Base-by-base conservation (phyloP, 2,888 invertebrate species). In the Proisotoma minuta region DNA sequence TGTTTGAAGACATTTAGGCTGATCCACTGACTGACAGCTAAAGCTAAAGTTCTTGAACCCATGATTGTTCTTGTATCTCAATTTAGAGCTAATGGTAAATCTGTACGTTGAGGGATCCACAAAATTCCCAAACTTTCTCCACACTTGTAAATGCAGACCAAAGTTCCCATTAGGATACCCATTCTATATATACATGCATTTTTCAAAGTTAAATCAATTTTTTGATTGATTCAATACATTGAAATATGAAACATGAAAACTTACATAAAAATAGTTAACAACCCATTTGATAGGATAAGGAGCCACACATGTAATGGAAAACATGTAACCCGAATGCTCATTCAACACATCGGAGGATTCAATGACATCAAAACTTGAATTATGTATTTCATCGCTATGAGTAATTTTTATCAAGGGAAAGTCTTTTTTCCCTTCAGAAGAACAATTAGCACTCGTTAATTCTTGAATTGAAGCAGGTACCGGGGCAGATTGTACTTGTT, bases 201-300 rank as follows among this genome's bases (percentile, higher is more conserved):
- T 34, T 10, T 34, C n/a, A n/a, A n/a, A n/a, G n/a, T n/a, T n/a
- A n/a, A n/a, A n/a, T n/a, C n/a, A n/a, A n/a, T n/a, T n/a, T n/a
- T n/a, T n/a, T n/a, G n/a, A n/a, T n/a, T n/a, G n/a, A n/a, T n/a
- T n/a, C n/a, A n/a, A n/a, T n/a, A 12, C 15, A 43, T 43, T 43
- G 43, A n/a, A 20, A 12, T 4, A 43, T 12, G n/a, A n/a, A n/a
- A n/a, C n/a, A n/a, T n/a, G n/a, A n/a, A 12, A 5, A 23, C 49
- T 49, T 23, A 49, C 49, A n/a, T 10, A 49, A 49, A 49, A 49
- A 24, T 49, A 52, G 18, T 52, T 52, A n/a, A 52, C 29, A 48
- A 65, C 58, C 65, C 65, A 65, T 20, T 61, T 54, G 26, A 65
- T 61, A 57, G 65, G 65, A 59, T 61, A 65, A 40, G 22, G 5